Evolutionary conservation across 2,888 invertebrate species (phyloP).

Genomic region (Bembecia ichneumoniformis): DNA sequence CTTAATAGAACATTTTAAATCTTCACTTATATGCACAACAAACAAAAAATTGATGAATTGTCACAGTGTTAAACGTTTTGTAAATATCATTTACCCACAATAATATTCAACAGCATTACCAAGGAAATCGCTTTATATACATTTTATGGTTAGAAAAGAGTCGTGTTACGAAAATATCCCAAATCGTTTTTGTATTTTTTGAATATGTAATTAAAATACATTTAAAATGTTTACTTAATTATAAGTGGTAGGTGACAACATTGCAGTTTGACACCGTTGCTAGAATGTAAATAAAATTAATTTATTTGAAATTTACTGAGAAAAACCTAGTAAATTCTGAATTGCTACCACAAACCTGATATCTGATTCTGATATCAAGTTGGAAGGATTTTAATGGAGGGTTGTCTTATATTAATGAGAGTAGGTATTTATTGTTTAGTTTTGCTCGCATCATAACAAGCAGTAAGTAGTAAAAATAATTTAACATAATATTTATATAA

Average conservation of each 20-base stretch:
- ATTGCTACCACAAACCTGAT: no score
- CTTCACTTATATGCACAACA: no score
- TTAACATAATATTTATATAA: no score
- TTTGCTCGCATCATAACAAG: no score
- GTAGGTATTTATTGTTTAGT: no score
- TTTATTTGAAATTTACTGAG: not conserved
- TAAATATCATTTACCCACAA: constrained; percentile 4
- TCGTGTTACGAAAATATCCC: constrained; percentile 34
- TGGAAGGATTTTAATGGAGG: no score
- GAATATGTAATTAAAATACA: constrained; percentile 31
- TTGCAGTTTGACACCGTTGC: constrained; percentile 32
- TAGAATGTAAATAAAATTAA: constrained; percentile 9
- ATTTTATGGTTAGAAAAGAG: constrained; percentile 36
- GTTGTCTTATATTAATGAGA: no score
- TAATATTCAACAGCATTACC: constrained; percentile 47
- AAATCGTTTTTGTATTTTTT: constrained; percentile 34
- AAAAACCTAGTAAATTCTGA: not conserved
- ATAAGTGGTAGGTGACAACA: constrained; percentile 22
- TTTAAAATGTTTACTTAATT: constrained; percentile 27
- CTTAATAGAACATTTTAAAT: no score
- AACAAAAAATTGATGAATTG: no score
- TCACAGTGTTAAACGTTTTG: no score
- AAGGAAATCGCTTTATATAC: constrained; percentile 60
- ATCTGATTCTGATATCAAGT: no score
- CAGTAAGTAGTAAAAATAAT: no score